Conservation (phyloP, 2,888 invertebrate genomes). For the Lapara coniferarum region DNA sequence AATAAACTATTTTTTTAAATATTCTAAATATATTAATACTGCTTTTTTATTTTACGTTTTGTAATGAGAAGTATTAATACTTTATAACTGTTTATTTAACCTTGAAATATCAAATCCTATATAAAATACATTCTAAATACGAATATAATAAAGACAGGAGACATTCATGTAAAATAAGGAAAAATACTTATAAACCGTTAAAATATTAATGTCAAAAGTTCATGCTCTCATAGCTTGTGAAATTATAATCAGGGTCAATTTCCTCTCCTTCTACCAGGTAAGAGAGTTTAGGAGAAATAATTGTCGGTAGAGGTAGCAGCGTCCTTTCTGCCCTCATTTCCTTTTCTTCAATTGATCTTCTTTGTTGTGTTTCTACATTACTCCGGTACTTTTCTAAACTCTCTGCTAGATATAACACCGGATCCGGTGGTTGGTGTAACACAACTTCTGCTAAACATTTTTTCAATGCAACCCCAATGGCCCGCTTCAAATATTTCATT, state of each 20-base stretch:
- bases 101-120: not conserved
- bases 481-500: constrained; percentile 46
- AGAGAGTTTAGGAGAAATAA: not conserved
- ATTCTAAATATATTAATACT: not conserved
- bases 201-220: not conserved
- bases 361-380: constrained; percentile 33
- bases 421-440: constrained; percentile 52
- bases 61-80: too few species aligned
- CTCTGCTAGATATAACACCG: constrained; percentile 48
- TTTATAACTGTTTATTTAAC: not conserved
- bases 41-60: not conserved
- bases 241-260: not conserved
- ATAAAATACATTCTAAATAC: too few species aligned
- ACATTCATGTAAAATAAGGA: not conserved
- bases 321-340: constrained; percentile 30
- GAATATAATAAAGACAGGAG: not conserved
- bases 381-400: constrained; percentile 44
- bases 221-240: not conserved
- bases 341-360: constrained; percentile 32
- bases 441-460: constrained; percentile 52
- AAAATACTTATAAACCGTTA: not conserved
- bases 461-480: constrained; percentile 49
- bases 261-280: not conserved
- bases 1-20: constrained; percentile 37
- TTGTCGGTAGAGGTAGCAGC: not conserved